phyloP scores from a whole-genome alignment of 1,140 invertebrate species.

The Cotesia chilonis region DNA sequence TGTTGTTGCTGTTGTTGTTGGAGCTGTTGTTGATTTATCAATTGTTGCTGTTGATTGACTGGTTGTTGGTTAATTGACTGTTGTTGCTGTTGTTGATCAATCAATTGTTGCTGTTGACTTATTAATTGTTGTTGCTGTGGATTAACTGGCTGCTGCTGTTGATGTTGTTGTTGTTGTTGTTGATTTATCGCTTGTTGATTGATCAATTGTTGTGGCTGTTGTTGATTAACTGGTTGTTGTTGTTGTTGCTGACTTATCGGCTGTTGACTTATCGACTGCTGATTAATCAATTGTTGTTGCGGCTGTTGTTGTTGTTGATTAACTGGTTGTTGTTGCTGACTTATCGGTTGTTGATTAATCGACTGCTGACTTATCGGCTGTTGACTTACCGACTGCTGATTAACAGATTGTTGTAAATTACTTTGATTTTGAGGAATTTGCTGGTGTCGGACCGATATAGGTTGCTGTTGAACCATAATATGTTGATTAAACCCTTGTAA shows the following conservation, averaged over 20 bases:
- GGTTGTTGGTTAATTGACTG: slow-evolving; percentile 11
- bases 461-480: slow-evolving; percentile 24
- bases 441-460: background rate
- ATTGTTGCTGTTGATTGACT: slow-evolving; percentile 46
- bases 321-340: slow-evolving; percentile 51
- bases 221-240: slow-evolving; percentile 56
- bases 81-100: no score
- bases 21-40: slow-evolving; percentile 64
- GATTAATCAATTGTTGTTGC: slow-evolving; percentile 37
- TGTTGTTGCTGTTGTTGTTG: slow-evolving; percentile 49
- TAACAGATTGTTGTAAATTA: slow-evolving; percentile 33
- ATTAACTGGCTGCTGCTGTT: slow-evolving; percentile 44
- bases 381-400: slow-evolving; percentile 34
- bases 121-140: slow-evolving; percentile 45
- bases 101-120: slow-evolving; percentile 28
- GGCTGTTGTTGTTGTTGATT: slow-evolving; percentile 54
- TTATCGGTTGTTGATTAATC: slow-evolving; percentile 40
- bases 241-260: slow-evolving; percentile 51
- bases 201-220: slow-evolving; percentile 56
- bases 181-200: slow-evolving; percentile 42
- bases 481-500: no score
- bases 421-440: slow-evolving; percentile 38
- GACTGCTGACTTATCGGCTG: background rate
- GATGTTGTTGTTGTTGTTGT: background rate
- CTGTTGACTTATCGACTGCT: slow-evolving; percentile 38